Conservation (phyloP, 1,140 invertebrate genomes). For the Drosophila subpulchrella region DNA sequence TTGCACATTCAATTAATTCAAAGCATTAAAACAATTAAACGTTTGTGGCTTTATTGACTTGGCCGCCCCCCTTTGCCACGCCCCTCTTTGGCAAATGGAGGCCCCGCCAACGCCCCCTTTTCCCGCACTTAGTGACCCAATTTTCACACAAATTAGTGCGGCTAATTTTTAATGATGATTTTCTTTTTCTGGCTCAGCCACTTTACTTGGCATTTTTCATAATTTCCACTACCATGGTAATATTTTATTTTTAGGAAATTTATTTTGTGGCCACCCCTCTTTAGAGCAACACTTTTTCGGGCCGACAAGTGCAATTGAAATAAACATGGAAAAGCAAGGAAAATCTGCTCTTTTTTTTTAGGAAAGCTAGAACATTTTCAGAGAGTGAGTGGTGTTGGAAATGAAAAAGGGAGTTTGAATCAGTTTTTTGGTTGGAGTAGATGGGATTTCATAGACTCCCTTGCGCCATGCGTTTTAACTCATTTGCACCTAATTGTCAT, state of each 20-base stretch:
- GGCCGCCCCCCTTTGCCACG: constrained; percentile 46
- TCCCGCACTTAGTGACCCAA: constrained; percentile 56
- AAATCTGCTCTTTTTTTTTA: constrained; percentile 28
- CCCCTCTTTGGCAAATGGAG: constrained; percentile 40
- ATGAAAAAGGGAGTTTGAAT: background rate
- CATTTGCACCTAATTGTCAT: constrained; percentile 82
- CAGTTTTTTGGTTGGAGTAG: constrained; percentile 22
- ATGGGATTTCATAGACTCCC: constrained; percentile 11
- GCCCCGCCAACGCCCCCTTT: constrained; percentile 1
- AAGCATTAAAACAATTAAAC: constrained; percentile 81
- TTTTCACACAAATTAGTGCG: constrained; percentile 79
- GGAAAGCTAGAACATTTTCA: constrained; percentile 1
- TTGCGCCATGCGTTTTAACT: constrained; percentile 63
- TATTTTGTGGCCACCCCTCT: constrained; percentile 35
- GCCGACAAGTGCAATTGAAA: constrained; percentile 78
- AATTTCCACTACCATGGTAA: constrained; percentile 58
- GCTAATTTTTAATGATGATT: constrained; percentile 82
- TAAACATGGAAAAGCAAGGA: constrained; percentile 50
- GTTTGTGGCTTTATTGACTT: constrained; percentile 74
- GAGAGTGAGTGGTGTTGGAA: constrained; percentile 3
- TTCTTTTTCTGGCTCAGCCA: constrained; percentile 48
- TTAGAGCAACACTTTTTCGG: constrained; percentile 3
- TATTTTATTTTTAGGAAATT: constrained; percentile 71
- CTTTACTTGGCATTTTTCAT: constrained; percentile 77
- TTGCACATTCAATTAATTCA: constrained; percentile 78